Evolutionary conservation across 2,888 invertebrate species (phyloP), one percentile per base, ranked within the genome.

Genomic region (Ectemnius continuus): DNA sequence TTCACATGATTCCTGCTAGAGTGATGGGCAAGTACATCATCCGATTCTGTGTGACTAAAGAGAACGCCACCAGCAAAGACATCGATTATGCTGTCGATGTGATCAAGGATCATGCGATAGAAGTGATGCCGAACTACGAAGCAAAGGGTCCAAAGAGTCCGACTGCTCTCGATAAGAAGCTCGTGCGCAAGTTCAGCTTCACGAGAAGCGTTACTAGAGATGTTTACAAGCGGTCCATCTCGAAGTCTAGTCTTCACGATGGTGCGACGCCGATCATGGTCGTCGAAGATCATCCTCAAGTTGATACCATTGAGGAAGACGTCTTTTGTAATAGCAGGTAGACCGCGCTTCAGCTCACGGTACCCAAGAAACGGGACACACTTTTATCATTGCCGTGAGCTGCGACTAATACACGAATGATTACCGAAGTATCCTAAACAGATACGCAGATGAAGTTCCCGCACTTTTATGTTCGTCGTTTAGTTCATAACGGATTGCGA

Each of bases 1-100:
- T 97, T 66, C 97, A 97, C 91, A 96, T 97, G 96, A 96, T 96
- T 59, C 96, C 96, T 0, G 95, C 96, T 0, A 93, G 95, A 83
- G 93, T 96, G 1, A 94, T 94, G 89, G 94, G 94, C 63, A 94
- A 94, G 88, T 97, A 95, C 88, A 94, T 95, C 47, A 93, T 95
- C 70, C 91, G 96, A 68, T 97, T 97, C 91, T 96, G 96, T 87
- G 95, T 97, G 0, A 95, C 95, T 58, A 93, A 95, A 20, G 96
- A 97, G 88, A 93, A 95, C 83, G 96, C 97, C 3, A 93, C 91
- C 0, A 95, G 96, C 70, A 93, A 93, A 58, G 95, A 97, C 86
- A 94, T 97, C 61, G 94, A 94, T 61, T 92, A 93, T 76, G 95
- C 95, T 0, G 94, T 94, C 92, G 91, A 92, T 45, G 92, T 94